A percentile compares a stretch with the other conserved stretches of the same genome.
These are phyloP conservation scores for Masticophis lateralis DNA, from an alignment of 2,797 vertebrate genomes.

Conservation along the genomic window DNA sequence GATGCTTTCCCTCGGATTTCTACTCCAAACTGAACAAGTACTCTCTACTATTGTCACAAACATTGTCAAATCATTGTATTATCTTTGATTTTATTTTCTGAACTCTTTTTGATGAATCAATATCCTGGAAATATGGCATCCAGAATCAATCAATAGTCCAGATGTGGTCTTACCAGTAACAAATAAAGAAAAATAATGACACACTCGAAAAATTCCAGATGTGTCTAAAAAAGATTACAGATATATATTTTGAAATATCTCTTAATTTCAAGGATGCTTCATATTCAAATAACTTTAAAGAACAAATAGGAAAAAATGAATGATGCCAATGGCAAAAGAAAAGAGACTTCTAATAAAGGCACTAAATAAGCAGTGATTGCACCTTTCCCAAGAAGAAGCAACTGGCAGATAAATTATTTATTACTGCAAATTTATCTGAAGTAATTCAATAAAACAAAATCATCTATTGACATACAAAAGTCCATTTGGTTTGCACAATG, in stretches of 20 bases:
- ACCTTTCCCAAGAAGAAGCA: neutral
- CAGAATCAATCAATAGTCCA: neutral
- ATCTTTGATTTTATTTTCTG: neutral
- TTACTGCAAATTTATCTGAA: neutral
- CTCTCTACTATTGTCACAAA: neutral
- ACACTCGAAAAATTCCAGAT: neutral
- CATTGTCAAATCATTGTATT: neutral
- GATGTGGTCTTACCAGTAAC: neutral
- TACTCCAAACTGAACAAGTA: neutral
- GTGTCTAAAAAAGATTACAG: neutral
- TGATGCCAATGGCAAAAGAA: neutral
- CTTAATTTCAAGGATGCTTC: neutral
- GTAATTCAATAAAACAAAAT: slow-evolving; percentile 46
- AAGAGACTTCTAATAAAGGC: neutral
- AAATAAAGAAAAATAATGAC: neutral
- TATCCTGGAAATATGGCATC: neutral
- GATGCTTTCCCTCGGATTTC: neutral
- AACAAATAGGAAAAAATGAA: neutral
- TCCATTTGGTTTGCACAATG: slow-evolving; percentile 54
- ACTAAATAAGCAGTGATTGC: neutral
- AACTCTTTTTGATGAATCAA: neutral
- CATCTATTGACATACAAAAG: slow-evolving; percentile 60
- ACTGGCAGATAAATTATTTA: neutral
- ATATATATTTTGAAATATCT: neutral
- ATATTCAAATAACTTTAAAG: neutral